Conservation (phyloP, 2,888 invertebrate genomes). For the Synergus laeviventris region DNA sequence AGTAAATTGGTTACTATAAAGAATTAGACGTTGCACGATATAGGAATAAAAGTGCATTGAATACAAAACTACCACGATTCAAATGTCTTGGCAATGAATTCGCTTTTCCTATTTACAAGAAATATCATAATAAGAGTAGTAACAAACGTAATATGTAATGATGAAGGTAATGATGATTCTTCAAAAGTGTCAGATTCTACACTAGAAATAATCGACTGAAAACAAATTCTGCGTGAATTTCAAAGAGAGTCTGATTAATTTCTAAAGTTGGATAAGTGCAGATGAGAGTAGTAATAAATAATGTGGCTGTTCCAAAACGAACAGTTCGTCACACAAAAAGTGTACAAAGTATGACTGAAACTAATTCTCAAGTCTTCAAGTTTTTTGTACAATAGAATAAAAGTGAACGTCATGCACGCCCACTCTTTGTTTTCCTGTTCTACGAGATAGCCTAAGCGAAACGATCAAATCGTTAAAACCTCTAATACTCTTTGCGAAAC, state of each 20-base stretch:
- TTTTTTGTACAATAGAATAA: slow-evolving; percentile 26
- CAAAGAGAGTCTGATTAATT: slow-evolving; percentile 44
- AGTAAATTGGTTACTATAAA: slow-evolving; percentile 13
- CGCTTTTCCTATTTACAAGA: slow-evolving; percentile 29
- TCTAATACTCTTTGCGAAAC: slow-evolving; percentile 38
- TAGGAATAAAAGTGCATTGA: slow-evolving; percentile 19
- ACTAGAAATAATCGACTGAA: background rate
- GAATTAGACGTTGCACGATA: slow-evolving; percentile 21
- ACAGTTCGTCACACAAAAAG: slow-evolving; percentile 48
- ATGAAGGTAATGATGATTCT: slow-evolving; percentile 9
- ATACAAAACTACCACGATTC: slow-evolving; percentile 27
- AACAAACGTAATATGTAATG: slow-evolving; percentile 43
- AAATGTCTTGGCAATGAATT: slow-evolving; percentile 26
- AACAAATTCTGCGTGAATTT: background rate
- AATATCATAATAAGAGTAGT: slow-evolving; percentile 46
- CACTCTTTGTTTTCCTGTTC: slow-evolving; percentile 9
- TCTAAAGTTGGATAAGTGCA: slow-evolving; percentile 16
- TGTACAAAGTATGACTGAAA: slow-evolving; percentile 20
- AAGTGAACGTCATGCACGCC: slow-evolving; percentile 15
- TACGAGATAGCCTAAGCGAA: slow-evolving; percentile 23
- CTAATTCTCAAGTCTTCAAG: slow-evolving; percentile 3
- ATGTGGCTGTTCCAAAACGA: slow-evolving; percentile 54
- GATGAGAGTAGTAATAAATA: slow-evolving; percentile 57
- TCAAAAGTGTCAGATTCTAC: slow-evolving; percentile 29
- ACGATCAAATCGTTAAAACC: slow-evolving; percentile 32